Evolutionary conservation across 2,113 vertebrate species (phyloP).

Genomic region (Oreochromis niloticus): DNA sequence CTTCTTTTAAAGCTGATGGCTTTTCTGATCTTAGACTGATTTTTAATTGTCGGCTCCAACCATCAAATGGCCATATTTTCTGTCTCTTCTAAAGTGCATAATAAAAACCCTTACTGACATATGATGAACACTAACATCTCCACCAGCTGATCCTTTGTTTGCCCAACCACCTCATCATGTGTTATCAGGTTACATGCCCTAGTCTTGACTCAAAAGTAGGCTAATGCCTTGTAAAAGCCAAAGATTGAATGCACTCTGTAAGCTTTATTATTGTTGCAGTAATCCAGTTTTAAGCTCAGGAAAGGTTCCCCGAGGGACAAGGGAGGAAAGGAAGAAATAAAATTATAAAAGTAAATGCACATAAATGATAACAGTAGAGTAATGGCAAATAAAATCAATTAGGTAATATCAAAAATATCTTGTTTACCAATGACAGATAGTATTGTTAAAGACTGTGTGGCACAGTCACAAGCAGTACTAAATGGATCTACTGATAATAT

Average conservation of each 20-base stretch:
- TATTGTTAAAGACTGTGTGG: not conserved
- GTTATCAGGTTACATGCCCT: conserved; percentile 15
- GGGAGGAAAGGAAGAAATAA: not conserved
- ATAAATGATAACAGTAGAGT: not conserved
- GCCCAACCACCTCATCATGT: not conserved
- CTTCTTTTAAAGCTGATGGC: not conserved
- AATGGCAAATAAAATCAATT: not conserved
- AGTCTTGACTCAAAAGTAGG: not conserved
- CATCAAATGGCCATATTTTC: not conserved
- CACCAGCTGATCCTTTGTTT: not conserved
- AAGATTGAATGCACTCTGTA: not conserved
- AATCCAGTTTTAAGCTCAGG: not conserved
- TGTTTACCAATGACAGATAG: not conserved
- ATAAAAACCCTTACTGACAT: not conserved
- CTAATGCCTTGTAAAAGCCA: conserved; percentile 2
- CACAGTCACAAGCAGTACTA: not conserved
- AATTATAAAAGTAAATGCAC: not conserved
- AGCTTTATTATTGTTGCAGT: not conserved
- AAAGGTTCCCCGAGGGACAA: not conserved
- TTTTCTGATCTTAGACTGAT: not conserved
- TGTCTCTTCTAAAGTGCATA: not conserved
- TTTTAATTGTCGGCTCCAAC: not conserved
- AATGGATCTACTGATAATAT: not conserved
- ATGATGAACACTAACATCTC: not conserved
- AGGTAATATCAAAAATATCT: not conserved